Evolutionary conservation across 2,113 vertebrate genomes (phyloP).

Genomic region (Ptychochromis oligacanthus): DNA sequence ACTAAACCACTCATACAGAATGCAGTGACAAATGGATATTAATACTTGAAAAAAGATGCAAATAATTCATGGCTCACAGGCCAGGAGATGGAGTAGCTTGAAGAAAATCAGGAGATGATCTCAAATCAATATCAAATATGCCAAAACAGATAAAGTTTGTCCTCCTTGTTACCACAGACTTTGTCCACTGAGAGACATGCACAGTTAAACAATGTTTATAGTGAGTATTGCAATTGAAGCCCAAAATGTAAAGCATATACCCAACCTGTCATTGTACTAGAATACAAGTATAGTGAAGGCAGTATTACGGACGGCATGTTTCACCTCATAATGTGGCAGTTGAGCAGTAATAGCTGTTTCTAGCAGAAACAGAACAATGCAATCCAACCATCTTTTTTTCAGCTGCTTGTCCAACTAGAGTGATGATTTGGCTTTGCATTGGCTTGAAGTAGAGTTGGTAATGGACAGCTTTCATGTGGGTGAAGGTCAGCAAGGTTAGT

Average conservation of each 20-base stretch:
- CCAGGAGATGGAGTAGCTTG: not conserved
- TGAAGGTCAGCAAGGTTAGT: no score
- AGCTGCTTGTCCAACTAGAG: no score
- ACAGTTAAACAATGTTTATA: not conserved
- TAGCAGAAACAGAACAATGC: no score
- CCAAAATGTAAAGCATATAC: not conserved
- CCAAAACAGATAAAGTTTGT: not conserved
- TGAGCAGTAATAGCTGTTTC: not conserved
- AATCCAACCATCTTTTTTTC: no score
- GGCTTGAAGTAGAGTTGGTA: no score
- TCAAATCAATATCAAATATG: not conserved
- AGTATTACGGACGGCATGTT: not conserved
- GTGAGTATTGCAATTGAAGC: not conserved
- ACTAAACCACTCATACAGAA: not conserved
- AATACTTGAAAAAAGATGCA: not conserved
- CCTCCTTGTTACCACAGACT: no score
- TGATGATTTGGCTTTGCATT: no score
- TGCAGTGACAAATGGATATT: not conserved
- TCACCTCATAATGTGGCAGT: not conserved
- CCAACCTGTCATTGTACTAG: not conserved
- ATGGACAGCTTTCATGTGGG: no score
- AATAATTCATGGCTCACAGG: not conserved
- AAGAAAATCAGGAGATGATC: not conserved
- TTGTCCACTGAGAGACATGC: no score
- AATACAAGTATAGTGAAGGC: not conserved